Evolutionary conservation across 2,888 invertebrate species (phyloP).

Genomic region (Incurvaria masculella): DNA sequence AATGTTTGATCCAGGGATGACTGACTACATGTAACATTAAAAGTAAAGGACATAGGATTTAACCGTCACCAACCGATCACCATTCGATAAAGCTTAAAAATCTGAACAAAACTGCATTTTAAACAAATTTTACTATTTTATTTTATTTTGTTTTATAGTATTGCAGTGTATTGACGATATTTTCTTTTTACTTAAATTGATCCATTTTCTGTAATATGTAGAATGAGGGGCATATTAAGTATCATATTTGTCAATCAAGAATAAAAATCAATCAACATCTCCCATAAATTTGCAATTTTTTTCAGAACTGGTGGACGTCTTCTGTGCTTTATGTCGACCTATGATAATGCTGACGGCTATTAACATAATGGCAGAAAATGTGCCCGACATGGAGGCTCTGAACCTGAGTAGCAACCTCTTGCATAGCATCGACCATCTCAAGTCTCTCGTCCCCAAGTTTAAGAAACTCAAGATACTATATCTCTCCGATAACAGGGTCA

Average conservation of each 20-base stretch:
- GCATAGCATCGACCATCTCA: slow-evolving; percentile 63
- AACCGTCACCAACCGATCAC: background rate
- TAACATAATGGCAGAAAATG: slow-evolving; percentile 78
- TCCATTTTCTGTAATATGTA: too few species aligned
- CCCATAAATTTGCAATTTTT: too few species aligned
- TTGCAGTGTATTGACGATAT: too few species aligned
- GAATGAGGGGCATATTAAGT: too few species aligned
- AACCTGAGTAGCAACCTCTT: slow-evolving; percentile 81
- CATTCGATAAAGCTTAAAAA: too few species aligned
- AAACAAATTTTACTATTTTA: too few species aligned
- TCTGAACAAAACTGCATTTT: too few species aligned
- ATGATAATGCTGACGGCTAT: slow-evolving; percentile 69
- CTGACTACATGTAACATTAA: background rate
- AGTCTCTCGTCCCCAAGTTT: slow-evolving; percentile 61
- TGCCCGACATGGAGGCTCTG: slow-evolving; percentile 77
- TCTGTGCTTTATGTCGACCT: slow-evolving; percentile 72
- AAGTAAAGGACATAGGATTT: background rate
- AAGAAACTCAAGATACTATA: slow-evolving; percentile 74
- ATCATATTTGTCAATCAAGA: too few species aligned
- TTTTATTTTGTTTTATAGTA: too few species aligned
- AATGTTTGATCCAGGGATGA: background rate
- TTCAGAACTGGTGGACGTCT: slow-evolving; percentile 65
- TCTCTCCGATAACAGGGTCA: slow-evolving; percentile 77
- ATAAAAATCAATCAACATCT: too few species aligned
- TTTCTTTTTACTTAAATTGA: too few species aligned